These are phyloP conservation scores for Oncorhynchus gorbuscha DNA, from an alignment of 2,113 vertebrate genomes.

Conservation along the genomic window DNA sequence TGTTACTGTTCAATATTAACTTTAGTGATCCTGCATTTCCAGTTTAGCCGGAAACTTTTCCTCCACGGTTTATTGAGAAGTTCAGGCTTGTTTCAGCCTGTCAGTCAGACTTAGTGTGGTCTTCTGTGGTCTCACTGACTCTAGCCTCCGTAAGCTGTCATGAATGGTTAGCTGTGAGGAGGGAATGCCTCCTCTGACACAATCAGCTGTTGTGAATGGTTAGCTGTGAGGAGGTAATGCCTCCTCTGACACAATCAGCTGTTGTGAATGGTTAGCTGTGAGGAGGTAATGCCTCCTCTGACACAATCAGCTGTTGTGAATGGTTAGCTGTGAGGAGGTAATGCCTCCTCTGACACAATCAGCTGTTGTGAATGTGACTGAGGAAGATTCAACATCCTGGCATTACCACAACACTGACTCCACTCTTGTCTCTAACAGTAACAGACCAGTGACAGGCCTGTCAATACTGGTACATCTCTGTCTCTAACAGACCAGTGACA, in stretches of 20 bases:
- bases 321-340: background rate
- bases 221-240: background rate
- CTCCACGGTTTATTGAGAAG: too few species aligned
- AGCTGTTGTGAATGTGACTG: background rate
- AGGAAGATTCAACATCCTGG: too few species aligned
- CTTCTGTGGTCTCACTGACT: background rate
- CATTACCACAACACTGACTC: too few species aligned
- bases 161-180: background rate
- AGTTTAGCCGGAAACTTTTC: too few species aligned
- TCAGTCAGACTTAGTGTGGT: background rate
- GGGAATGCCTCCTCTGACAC: background rate
- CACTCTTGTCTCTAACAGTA: too few species aligned
- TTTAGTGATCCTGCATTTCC: too few species aligned
- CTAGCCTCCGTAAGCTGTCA: background rate
- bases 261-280: background rate
- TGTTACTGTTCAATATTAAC: too few species aligned
- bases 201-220: background rate
- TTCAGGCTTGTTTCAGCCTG: background rate
- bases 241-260: conserved; percentile 10
- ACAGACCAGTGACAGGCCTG: background rate
- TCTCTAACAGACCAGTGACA: too few species aligned
- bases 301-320: conserved; percentile 1
- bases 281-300: background rate
- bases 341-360: background rate
- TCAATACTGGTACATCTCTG: too few species aligned